Conservation (phyloP, 2,888 invertebrate species). For the Aphidoletes aphidimyza region DNA sequence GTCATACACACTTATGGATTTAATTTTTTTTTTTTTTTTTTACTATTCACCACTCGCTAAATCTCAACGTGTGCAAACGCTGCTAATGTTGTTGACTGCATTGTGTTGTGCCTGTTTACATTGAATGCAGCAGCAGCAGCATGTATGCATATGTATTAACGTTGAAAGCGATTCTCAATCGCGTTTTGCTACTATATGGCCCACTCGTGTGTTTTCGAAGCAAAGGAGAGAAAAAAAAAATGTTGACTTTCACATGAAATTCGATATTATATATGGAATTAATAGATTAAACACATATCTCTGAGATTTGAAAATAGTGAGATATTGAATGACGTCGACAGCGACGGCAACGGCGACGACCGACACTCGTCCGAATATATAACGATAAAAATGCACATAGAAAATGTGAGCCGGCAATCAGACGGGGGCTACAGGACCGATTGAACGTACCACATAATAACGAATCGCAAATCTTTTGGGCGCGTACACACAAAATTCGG, state of each 20-base stretch:
- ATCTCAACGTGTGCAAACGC: neutral
- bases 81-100: neutral
- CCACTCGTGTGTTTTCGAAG: conserved; percentile 18
- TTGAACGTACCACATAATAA: neutral
- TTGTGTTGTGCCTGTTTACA: neutral
- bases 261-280: conserved; percentile 54
- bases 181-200: neutral
- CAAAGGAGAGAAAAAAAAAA: neutral
- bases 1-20: conserved; percentile 30
- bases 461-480: neutral
- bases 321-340: conserved; percentile 21
- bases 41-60: neutral
- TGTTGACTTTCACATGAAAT: conserved; percentile 58
- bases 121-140: neutral
- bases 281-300: conserved; percentile 51
- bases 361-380: neutral
- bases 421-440: no score
- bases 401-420: conserved; percentile 39
- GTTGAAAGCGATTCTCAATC: conserved; percentile 8
- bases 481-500: neutral
- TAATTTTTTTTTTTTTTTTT: neutral
- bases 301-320: conserved; percentile 29
- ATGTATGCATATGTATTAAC: conserved; percentile 21
- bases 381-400: no score
- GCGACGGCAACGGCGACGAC: neutral